A percentile compares a stretch with the other conserved stretches of the same genome.
These are phyloP conservation scores for Mesopsocus fuscifrons DNA, from an alignment of 2,888 invertebrate genomes.

Conservation along the genomic window DNA sequence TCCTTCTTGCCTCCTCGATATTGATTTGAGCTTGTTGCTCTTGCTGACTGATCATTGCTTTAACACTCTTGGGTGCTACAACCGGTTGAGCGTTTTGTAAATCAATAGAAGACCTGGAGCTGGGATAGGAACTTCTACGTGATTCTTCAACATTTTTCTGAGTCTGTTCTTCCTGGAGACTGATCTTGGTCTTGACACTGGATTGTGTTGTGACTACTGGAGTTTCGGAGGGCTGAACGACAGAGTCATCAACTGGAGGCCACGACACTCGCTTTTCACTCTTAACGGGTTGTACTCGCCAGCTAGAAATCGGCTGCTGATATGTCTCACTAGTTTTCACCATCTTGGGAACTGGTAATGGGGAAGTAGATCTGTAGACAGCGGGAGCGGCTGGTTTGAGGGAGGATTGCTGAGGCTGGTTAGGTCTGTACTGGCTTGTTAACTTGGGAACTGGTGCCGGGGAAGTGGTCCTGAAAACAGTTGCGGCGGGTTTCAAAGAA, in stretches of 20 bases:
- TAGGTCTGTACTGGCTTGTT: no score
- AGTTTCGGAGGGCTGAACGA: background rate
- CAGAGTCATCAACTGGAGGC: background rate
- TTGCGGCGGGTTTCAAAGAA: background rate
- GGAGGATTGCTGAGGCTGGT: background rate
- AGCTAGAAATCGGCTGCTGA: conserved; percentile 1
- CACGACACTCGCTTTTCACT: background rate
- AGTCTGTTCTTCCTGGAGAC: background rate
- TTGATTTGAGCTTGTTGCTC: conserved; percentile 4
- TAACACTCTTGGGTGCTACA: background rate
- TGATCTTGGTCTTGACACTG: background rate
- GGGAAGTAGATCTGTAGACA: conserved; percentile 15
- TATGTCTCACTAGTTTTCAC: background rate
- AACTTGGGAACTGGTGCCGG: conserved; percentile 15
- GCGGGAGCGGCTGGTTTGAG: background rate
- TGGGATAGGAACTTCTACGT: background rate
- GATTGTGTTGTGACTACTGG: background rate
- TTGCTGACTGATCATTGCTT: conserved; percentile 1
- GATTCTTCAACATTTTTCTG: background rate
- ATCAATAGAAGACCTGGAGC: background rate
- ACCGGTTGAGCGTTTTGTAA: background rate
- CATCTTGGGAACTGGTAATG: conserved; percentile 14
- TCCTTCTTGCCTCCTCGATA: background rate
- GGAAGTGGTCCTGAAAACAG: conserved; percentile 15
- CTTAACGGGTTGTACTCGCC: background rate